Percentiles rank a stretch among this genome's conserved stretches.
Evolutionary conservation across 2,797 vertebrate genomes (phyloP).

Genomic region (Craterocephalus amniculus): DNA sequence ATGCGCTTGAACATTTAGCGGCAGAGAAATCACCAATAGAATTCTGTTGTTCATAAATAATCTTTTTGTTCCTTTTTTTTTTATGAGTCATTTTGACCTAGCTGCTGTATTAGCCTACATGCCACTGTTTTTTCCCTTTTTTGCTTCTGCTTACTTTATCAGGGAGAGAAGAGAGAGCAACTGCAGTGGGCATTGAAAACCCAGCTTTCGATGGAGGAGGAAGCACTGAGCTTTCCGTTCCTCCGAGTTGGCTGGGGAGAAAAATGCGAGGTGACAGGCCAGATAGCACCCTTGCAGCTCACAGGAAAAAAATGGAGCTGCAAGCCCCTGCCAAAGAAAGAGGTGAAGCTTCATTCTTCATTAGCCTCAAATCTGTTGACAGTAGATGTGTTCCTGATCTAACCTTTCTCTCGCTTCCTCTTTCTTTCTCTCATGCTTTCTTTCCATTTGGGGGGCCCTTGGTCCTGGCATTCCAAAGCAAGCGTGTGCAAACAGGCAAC

Average conservation of each 20-base stretch:
- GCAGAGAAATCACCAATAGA: constrained; percentile 85
- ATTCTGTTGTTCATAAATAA: constrained; percentile 83
- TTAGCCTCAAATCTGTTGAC: constrained; percentile 87
- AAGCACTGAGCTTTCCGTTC: constrained; percentile 83
- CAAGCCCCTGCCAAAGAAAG: constrained; percentile 87
- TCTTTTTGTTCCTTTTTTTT: constrained; percentile 69
- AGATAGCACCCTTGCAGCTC: constrained; percentile 91
- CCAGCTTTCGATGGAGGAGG: constrained; percentile 86
- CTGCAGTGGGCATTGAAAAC: constrained; percentile 87
- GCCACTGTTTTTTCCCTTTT: constrained; percentile 46
- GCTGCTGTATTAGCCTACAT: constrained; percentile 41
- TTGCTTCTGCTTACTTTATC: constrained; percentile 68
- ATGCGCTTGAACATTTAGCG: constrained; percentile 88
- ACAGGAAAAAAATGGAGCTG: constrained; percentile 87
- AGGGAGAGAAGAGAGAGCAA: constrained; percentile 81
- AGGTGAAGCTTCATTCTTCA: constrained; percentile 93
- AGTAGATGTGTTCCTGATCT: constrained; percentile 82
- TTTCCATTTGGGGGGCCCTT: constrained; percentile 59
- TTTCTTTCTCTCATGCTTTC: constrained; percentile 27
- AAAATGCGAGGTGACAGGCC: constrained; percentile 89
- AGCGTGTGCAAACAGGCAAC: constrained; percentile 76
- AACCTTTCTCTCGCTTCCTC: constrained; percentile 77
- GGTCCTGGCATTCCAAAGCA: constrained; percentile 76
- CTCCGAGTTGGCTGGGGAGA: constrained; percentile 83
- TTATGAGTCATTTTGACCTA: constrained; percentile 64